These are phyloP conservation scores for Muschampia plurimacula DNA, from an alignment of 2,888 invertebrate species.

Conservation along the genomic window DNA sequence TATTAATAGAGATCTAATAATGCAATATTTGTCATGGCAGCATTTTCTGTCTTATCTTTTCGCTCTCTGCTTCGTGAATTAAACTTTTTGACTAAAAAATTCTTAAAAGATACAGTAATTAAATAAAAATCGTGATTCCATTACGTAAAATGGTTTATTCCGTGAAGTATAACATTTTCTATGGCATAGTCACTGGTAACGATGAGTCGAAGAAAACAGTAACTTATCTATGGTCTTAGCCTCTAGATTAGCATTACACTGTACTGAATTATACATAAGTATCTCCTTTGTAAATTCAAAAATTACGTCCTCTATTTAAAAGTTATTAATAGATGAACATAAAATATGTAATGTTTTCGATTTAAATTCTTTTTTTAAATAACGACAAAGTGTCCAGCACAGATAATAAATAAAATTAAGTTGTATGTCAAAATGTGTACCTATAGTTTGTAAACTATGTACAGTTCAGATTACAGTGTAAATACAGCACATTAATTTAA, in stretches of 20 bases:
- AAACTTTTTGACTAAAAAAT: not conserved
- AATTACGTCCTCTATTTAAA: too few relatives aligned
- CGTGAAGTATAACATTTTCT: conserved; percentile 80
- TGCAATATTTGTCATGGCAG: too few relatives aligned
- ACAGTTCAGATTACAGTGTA: conserved; percentile 13
- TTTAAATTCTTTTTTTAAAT: not conserved
- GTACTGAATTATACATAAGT: conserved; percentile 26
- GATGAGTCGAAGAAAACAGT: conserved; percentile 62
- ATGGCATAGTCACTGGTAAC: conserved; percentile 85
- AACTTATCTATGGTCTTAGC: conserved; percentile 64
- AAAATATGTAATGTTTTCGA: not conserved
- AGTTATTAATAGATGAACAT: not conserved
- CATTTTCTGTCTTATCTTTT: too few relatives aligned
- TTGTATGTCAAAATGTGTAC: not conserved
- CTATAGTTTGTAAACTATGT: not conserved
- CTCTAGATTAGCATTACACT: conserved; percentile 56
- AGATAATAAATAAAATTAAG: not conserved
- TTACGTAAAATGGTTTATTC: conserved; percentile 70
- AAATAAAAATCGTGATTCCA: conserved; percentile 51
- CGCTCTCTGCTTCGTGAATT: too few relatives aligned
- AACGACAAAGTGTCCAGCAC: not conserved
- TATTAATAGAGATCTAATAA: too few relatives aligned
- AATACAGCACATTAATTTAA: conserved; percentile 12
- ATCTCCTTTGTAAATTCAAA: too few relatives aligned
- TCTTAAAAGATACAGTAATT: conserved; percentile 18